A percentile compares a stretch with the other conserved stretches of the same genome.
These are phyloP conservation scores for Turritopsis dohrnii DNA, from an alignment of 30 jellyfish, hydroid and myxozoan species.

Conservation along the genomic window DNA sequence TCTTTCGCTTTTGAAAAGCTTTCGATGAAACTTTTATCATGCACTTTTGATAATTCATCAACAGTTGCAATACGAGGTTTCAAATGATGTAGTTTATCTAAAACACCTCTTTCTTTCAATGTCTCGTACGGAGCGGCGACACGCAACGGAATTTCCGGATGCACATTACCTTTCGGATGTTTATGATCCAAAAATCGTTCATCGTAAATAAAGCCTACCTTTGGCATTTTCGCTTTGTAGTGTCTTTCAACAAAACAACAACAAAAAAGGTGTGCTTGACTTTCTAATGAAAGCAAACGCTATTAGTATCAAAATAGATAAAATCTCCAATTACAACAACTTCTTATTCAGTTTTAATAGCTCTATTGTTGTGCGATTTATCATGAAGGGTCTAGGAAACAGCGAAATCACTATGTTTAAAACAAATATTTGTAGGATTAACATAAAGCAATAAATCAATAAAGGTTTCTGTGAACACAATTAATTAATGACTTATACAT, in stretches of 20 bases:
- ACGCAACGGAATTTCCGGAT: slow-evolving; percentile 34
- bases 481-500: no score
- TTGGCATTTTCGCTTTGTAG: not conserved
- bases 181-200: slow-evolving; percentile 18
- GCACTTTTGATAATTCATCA: slow-evolving; percentile 3
- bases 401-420: not conserved
- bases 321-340: not conserved
- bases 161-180: slow-evolving; percentile 21
- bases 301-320: no score
- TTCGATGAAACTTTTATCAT: not conserved
- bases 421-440: no score
- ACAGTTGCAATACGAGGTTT: slow-evolving; percentile 10
- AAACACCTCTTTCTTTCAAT: slow-evolving; percentile 13
- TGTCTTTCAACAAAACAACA: not conserved
- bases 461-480: no score
- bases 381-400: not conserved
- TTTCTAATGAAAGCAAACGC: not conserved
- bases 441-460: no score
- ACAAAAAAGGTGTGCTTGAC: not conserved
- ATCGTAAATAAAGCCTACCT: slow-evolving; percentile 27
- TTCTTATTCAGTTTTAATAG: not conserved
- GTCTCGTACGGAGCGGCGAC: slow-evolving; percentile 30
- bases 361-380: not conserved
- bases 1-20: slow-evolving; percentile 3
- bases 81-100: slow-evolving; percentile 14